Base-by-base conservation (phyloP, 2,888 invertebrate species). In the Dolomedes plantarius region DNA sequence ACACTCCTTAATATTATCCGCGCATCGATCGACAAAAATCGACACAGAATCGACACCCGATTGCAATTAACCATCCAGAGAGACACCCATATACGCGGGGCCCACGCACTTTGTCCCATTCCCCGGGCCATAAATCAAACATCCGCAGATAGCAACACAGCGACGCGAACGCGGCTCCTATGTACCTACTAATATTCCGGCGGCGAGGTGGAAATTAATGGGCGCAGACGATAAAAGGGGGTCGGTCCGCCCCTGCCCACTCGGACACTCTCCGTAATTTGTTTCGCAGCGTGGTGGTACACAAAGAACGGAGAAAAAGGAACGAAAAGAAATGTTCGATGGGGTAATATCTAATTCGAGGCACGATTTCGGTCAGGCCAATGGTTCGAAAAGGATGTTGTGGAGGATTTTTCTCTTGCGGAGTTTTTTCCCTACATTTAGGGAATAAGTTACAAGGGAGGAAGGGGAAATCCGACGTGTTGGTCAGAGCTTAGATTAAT, bases 301-400 rank as follows among this genome's bases (percentile, higher is more conserved):
- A 56, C 56, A 56, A 56, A 56, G 56, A 56, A 56, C 56, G 23
- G 1, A 7, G 46, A 23, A 56, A 23, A 56, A n/a, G n/a, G 23
- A 56, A n/a, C 19, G 23, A 19, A 56, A 56, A 56, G 56, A 56
- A 56, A 56, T 56, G 56, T 56, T 56, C 56, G 56, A 56, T 56
- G 23, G 16, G 56, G 11, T 56, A 23, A 56, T 56, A 56, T 23
- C 56, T 2, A 56, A 77, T 83, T 76, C 83, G 13, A 23, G 56
- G 72, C 83, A 83, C 83, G 83, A 83, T 39, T 56, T 50, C 71
- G 72, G 77, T 83, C 56, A 39, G 65, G 73, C 46, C 76, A 65
- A 83, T 77, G 77, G 56, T 46, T 29, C 73, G 29, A 56, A 27
- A 71, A 75, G 75, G 76, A 76, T 39, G 69, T 41, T 19, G 16